phyloP scores from a whole-genome alignment of 2,113 vertebrate species.

The Mus musculus region DNA sequence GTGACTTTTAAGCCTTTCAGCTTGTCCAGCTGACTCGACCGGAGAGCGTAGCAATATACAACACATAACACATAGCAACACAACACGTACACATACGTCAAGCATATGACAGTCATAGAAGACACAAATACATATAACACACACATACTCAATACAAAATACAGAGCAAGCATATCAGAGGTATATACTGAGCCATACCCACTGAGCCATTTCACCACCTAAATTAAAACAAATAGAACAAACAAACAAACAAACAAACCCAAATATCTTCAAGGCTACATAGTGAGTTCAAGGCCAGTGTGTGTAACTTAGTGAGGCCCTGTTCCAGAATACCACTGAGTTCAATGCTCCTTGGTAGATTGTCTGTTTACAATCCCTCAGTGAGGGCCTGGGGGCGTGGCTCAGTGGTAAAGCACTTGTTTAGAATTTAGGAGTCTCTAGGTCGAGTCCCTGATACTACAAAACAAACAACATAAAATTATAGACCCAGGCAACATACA shows the following conservation, averaged over 20 bases:
- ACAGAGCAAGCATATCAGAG: background rate
- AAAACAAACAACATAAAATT: background rate
- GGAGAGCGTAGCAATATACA: background rate
- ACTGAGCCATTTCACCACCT: background rate
- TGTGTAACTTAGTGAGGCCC: background rate
- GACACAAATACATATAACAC: background rate
- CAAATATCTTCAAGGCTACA: background rate
- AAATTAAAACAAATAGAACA: background rate
- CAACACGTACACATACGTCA: background rate
- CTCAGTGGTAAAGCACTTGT: background rate
- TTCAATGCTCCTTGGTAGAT: background rate
- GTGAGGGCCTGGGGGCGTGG: no score
- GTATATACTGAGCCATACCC: background rate
- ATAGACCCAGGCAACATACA: background rate
- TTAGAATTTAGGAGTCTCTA: background rate
- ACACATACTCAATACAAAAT: background rate
- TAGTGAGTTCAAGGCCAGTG: background rate
- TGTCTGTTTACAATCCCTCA: background rate
- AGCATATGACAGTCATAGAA: background rate
- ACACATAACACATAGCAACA: background rate
- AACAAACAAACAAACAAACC: no score
- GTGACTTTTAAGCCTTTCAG: no score
- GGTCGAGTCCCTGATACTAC: background rate
- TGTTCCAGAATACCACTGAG: background rate
- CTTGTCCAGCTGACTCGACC: no score